These are phyloP conservation scores for Enteromius anoplus DNA, from an alignment of 2,797 vertebrate genomes.

Conservation along the genomic window DNA sequence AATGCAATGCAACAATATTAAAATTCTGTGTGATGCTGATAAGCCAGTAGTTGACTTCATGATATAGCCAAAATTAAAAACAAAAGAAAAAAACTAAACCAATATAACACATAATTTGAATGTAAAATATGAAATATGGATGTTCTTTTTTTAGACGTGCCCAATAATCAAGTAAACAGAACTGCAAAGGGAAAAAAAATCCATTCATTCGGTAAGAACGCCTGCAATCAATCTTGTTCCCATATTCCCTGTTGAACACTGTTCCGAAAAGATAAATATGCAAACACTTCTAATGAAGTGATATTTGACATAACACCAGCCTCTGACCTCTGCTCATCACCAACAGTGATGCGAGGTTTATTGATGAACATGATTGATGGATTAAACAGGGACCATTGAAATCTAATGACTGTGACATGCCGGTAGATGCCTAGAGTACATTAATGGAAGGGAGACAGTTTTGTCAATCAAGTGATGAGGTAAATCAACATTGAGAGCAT, in stretches of 20 bases:
- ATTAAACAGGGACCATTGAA: constrained; percentile 10
- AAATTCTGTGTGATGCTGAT: not conserved
- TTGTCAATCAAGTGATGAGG: constrained; percentile 45
- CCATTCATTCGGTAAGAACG: not conserved
- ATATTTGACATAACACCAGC: constrained; percentile 27
- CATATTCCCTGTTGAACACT: not conserved
- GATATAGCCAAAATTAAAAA: not conserved
- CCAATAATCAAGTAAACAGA: not conserved
- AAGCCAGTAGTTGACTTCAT: not conserved
- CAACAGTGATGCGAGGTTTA: constrained; percentile 2
- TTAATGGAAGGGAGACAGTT: constrained; percentile 33
- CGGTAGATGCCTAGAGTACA: not conserved
- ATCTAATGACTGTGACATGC: constrained; percentile 19
- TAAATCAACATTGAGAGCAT: constrained; percentile 38
- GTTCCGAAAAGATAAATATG: not conserved
- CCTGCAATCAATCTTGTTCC: not conserved
- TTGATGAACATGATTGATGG: constrained; percentile 38
- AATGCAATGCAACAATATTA: not conserved
- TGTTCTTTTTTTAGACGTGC: not conserved
- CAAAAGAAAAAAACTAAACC: too few relatives aligned
- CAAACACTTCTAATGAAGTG: constrained; percentile 19
- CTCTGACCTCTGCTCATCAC: constrained; percentile 32
- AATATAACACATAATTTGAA: not conserved
- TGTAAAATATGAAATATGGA: not conserved
- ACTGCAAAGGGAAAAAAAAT: not conserved